Conservation (phyloP, 1,140 invertebrate genomes). For the Drosophila sturtevanti region DNA sequence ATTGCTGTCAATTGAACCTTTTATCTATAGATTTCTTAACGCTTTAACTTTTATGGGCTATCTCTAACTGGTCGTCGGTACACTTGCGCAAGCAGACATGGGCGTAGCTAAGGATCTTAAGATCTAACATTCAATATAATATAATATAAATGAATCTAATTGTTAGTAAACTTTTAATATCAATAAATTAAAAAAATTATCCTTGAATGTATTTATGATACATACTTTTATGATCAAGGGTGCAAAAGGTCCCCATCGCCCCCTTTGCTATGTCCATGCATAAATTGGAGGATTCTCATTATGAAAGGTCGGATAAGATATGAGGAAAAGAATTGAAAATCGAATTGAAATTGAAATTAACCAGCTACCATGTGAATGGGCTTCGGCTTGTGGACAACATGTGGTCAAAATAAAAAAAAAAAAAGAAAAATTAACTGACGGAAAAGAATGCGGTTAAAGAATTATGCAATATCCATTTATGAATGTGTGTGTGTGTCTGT, state of each 20-base stretch:
- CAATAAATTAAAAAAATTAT: no score
- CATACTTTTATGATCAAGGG: no score
- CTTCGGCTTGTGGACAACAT: conserved; percentile 28
- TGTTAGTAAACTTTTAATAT: no score
- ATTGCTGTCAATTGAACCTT: background rate
- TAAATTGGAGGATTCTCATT: background rate
- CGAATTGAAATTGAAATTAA: conserved; percentile 1
- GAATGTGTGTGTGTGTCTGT: background rate
- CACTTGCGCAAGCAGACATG: conserved; percentile 1
- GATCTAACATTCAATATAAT: no score
- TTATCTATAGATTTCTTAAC: conserved; percentile 47
- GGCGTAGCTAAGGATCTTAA: conserved; percentile 27
- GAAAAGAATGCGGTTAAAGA: conserved; percentile 13
- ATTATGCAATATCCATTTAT: conserved; percentile 18
- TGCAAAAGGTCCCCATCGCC: background rate
- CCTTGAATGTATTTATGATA: no score
- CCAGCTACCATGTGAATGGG: conserved; percentile 16
- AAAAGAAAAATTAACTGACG: background rate
- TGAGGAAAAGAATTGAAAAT: background rate
- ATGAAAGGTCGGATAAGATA: conserved; percentile 58
- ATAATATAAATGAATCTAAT: no score
- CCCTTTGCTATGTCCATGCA: background rate
- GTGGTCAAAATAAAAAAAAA: conserved; percentile 26
- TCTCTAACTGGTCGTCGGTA: background rate
- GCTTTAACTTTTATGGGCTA: conserved; percentile 30